These are phyloP conservation scores for Melanotaenia trifasciata DNA, from an alignment of 2,797 vertebrate species.

Conservation along the genomic window DNA sequence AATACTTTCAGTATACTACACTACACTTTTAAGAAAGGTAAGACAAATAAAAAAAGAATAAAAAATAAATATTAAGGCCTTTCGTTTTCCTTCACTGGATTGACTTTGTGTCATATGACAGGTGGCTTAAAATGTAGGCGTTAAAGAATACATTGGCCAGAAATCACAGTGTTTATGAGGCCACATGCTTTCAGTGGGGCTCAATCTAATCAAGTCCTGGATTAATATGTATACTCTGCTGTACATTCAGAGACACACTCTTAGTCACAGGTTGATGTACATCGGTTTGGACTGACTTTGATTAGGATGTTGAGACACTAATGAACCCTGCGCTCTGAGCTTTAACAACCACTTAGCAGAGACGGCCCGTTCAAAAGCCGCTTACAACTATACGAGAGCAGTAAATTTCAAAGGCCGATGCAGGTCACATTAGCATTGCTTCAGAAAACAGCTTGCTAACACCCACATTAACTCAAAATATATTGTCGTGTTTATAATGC, in stretches of 20 bases:
- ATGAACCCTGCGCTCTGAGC: conserved; percentile 71
- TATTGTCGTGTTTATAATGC: conserved; percentile 25
- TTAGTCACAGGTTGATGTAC: conserved; percentile 64
- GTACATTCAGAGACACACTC: conserved; percentile 12
- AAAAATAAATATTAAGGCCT: not conserved
- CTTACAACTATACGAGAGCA: conserved; percentile 63
- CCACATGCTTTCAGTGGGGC: conserved; percentile 73
- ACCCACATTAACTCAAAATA: conserved; percentile 32
- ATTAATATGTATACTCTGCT: conserved; percentile 28
- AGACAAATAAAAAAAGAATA: not conserved
- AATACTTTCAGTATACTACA: not conserved
- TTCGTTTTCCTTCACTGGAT: not conserved
- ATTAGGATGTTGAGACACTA: conserved; percentile 70
- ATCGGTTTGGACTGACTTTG: conserved; percentile 69
- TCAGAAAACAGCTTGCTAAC: conserved; percentile 40
- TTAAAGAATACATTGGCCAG: conserved; percentile 68
- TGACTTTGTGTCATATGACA: conserved; percentile 14
- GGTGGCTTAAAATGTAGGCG: conserved; percentile 58
- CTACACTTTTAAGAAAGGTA: not conserved
- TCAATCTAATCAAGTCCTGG: conserved; percentile 45
- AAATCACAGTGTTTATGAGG: conserved; percentile 74
- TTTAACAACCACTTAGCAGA: conserved; percentile 74
- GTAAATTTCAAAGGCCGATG: conserved; percentile 73
- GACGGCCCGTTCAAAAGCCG: conserved; percentile 60
- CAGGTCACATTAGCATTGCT: conserved; percentile 51